Evolutionary conservation across 2,113 vertebrate species (phyloP).

Genomic region (Pelecanus crispus): DNA sequence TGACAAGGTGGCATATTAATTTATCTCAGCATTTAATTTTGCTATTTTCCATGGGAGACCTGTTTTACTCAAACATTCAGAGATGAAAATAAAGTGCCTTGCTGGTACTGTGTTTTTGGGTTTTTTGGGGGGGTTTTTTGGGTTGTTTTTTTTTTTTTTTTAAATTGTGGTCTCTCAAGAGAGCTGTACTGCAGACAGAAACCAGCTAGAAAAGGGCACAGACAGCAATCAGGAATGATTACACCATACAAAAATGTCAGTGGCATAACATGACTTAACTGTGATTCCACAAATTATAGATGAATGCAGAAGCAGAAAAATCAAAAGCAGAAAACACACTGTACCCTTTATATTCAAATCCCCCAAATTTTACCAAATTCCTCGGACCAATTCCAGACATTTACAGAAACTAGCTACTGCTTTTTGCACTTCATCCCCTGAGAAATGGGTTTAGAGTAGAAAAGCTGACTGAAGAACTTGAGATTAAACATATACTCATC

Average conservation of each 20-base stretch:
- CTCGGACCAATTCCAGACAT: constrained; percentile 39
- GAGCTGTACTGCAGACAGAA: not conserved
- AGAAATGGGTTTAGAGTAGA: constrained; percentile 8
- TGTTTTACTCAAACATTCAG: not conserved
- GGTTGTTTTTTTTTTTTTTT: not conserved
- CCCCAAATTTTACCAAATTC: constrained; percentile 23
- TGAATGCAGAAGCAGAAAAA: constrained; percentile 47
- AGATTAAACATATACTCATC: not conserved
- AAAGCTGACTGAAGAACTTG: not conserved
- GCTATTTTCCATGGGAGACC: not conserved
- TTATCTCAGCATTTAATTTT: not conserved
- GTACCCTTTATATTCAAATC: constrained; percentile 17
- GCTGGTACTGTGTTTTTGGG: not conserved
- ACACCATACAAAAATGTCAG: constrained; percentile 42
- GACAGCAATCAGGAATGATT: constrained; percentile 30
- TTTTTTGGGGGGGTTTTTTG: no score
- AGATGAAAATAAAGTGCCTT: not conserved
- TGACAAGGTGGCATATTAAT: not conserved
- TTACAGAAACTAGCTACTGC: constrained; percentile 50
- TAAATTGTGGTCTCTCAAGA: not conserved
- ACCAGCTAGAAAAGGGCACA: constrained; percentile 17
- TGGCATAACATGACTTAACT: constrained; percentile 60
- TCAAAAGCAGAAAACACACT: constrained; percentile 38
- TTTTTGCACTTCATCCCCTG: constrained; percentile 43
- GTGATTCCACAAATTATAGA: constrained; percentile 74